phyloP scores from a whole-genome alignment of 2,797 vertebrate genomes.

The Enoplosus armatus region DNA sequence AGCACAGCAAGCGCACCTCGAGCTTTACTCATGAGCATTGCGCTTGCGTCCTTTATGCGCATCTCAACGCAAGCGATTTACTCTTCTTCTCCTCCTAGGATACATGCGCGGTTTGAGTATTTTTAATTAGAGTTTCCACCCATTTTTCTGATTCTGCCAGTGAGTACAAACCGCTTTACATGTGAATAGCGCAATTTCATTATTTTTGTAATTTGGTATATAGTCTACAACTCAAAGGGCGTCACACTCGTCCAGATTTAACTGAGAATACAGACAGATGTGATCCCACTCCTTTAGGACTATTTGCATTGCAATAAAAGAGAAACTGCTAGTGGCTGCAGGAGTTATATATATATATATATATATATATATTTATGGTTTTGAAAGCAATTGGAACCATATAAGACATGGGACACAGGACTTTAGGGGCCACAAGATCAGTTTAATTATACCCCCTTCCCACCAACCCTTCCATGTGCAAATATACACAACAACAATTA shows the following conservation, averaged over 20 bases:
- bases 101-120: not conserved
- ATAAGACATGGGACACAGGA: not conserved
- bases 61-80: not conserved
- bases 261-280: not conserved
- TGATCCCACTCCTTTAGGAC: not conserved
- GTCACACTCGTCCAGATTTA: not conserved
- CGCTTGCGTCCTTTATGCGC: not conserved
- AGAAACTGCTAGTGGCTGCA: not conserved
- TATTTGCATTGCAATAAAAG: not conserved
- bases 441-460: slow-evolving; percentile 42
- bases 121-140: not conserved
- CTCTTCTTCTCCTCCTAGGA: not conserved
- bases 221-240: not conserved
- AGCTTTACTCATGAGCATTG: not conserved
- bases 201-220: not conserved
- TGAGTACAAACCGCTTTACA: not conserved
- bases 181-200: not conserved
- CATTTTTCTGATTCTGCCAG: not conserved
- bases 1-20: slow-evolving; percentile 3
- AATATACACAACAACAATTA: slow-evolving; percentile 33
- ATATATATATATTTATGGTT: too few species aligned
- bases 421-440: slow-evolving; percentile 8
- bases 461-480: slow-evolving; percentile 13
- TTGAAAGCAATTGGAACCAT: not conserved
- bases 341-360: too few species aligned